Evolutionary conservation across 64 coral and sea anemone species (phyloP).

Genomic region (Stichodactyla helianthus): DNA sequence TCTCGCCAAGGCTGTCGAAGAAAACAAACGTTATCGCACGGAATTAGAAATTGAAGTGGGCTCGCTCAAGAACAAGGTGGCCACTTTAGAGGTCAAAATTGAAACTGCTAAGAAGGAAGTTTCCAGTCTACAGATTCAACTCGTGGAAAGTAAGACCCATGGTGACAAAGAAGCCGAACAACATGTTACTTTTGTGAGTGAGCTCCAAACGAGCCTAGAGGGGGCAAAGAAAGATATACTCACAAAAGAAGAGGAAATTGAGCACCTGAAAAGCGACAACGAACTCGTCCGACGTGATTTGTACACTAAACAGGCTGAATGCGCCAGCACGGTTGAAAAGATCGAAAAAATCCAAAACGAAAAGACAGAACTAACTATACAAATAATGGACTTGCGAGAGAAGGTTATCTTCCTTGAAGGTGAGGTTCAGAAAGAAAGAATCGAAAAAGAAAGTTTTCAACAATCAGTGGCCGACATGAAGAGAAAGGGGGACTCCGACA

Average conservation of each 20-base stretch:
- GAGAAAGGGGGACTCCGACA: constrained; percentile 65
- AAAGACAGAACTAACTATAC: constrained; percentile 80
- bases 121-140: constrained; percentile 47
- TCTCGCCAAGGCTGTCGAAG: constrained; percentile 53
- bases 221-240: constrained; percentile 58
- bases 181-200: constrained; percentile 59
- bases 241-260: constrained; percentile 76
- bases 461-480: constrained; percentile 43
- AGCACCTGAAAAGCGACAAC: constrained; percentile 56
- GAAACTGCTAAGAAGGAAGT: constrained; percentile 56
- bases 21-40: constrained; percentile 48
- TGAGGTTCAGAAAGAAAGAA: constrained; percentile 61
- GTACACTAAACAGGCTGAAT: constrained; percentile 75
- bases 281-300: constrained; percentile 65
- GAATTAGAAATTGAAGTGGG: constrained; percentile 73
- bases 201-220: constrained; percentile 73
- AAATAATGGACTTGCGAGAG: constrained; percentile 74
- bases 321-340: constrained; percentile 53
- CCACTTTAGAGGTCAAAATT: constrained; percentile 55
- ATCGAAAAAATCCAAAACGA: constrained; percentile 68
- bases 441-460: constrained; percentile 48
- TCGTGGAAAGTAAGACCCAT: constrained; percentile 58
- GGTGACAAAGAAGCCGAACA: constrained; percentile 59
- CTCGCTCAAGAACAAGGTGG: constrained; percentile 54
- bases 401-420: constrained; percentile 70